A percentile compares a stretch with the other conserved stretches of the same genome.
These are phyloP conservation scores for Alectura lathami DNA, from an alignment of 2,113 vertebrate species.

Conservation along the genomic window DNA sequence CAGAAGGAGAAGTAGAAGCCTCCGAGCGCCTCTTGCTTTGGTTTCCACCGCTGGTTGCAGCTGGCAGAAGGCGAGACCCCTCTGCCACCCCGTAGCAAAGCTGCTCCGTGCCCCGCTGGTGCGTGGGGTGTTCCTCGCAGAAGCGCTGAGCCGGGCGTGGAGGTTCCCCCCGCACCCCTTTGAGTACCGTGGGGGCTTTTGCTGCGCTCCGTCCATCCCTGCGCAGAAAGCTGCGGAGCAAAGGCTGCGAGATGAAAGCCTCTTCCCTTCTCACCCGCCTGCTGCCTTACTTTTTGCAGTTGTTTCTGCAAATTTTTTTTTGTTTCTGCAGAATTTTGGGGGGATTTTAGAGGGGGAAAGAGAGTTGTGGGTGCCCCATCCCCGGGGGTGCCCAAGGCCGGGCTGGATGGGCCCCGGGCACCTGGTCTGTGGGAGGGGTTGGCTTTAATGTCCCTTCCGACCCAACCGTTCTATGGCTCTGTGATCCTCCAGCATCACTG, in stretches of 20 bases:
- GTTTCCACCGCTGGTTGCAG: fast-evolving
- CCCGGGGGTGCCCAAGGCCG: neutral
- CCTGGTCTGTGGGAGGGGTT: neutral
- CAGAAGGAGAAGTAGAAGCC: neutral
- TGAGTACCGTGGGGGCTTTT: neutral
- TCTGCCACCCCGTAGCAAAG: neutral
- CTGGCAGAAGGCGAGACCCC: neutral
- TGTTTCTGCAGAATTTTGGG: too few species aligned
- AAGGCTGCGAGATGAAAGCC: too few species aligned
- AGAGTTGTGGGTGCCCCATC: neutral
- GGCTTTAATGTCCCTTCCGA: neutral
- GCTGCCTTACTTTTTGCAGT: too few species aligned
- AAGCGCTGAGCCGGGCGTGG: fast-evolving
- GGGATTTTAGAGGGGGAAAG: too few species aligned
- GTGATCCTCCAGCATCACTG: neutral
- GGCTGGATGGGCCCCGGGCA: too few species aligned
- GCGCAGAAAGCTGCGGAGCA: fast-evolving
- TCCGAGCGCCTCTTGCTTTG: neutral
- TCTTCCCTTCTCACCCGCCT: too few species aligned
- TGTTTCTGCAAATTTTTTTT: too few species aligned
- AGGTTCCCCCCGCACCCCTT: neutral
- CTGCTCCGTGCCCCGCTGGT: neutral
- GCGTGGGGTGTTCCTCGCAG: neutral
- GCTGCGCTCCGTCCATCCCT: neutral
- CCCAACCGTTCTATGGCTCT: neutral